A percentile compares a stretch with the other conserved stretches of the same genome.
Evolutionary conservation across 2,888 invertebrate genomes (phyloP).

Genomic region (Aethes cnicana): DNA sequence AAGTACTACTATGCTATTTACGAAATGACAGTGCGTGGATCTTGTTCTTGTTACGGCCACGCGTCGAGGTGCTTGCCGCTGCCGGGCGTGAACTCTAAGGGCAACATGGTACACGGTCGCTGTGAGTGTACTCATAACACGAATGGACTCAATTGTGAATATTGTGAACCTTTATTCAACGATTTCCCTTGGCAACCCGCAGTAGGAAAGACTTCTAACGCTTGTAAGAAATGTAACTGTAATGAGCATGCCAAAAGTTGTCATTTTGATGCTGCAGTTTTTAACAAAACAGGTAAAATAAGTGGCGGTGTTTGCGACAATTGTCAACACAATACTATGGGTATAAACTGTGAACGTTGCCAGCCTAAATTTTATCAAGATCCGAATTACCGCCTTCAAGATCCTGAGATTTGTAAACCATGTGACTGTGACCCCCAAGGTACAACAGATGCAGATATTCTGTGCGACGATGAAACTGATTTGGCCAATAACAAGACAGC

Average conservation of each 20-base stretch:
- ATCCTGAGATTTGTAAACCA: constrained; percentile 94
- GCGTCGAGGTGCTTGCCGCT: constrained; percentile 94
- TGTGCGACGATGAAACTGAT: constrained; percentile 96
- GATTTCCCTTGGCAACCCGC: constrained; percentile 99
- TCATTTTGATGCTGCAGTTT: constrained; percentile 96
- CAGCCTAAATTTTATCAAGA: constrained; percentile 96
- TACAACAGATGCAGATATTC: constrained; percentile 91
- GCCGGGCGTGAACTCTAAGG: constrained; percentile 87
- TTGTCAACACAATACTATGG: constrained; percentile 98
- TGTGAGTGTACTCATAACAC: no score
- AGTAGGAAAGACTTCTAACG: constrained; percentile 95
- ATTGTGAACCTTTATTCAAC: constrained; percentile 98
- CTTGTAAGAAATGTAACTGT: constrained; percentile 97
- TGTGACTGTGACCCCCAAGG: constrained; percentile 96
- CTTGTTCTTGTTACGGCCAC: constrained; percentile 99
- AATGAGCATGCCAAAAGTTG: constrained; percentile 96
- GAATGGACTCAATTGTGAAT: constrained; percentile 97
- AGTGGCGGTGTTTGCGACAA: constrained; percentile 99
- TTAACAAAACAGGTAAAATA: constrained; percentile 92
- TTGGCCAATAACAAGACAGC: constrained; percentile 89
- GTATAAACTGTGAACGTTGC: constrained; percentile 98
- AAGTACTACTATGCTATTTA: constrained; percentile 99
- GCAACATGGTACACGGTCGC: constrained; percentile 97
- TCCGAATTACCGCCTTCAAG: constrained; percentile 90
- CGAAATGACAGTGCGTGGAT: constrained; percentile 98